Conservation (phyloP, 2,113 vertebrate genomes). For the Halcyon senegalensis region DNA sequence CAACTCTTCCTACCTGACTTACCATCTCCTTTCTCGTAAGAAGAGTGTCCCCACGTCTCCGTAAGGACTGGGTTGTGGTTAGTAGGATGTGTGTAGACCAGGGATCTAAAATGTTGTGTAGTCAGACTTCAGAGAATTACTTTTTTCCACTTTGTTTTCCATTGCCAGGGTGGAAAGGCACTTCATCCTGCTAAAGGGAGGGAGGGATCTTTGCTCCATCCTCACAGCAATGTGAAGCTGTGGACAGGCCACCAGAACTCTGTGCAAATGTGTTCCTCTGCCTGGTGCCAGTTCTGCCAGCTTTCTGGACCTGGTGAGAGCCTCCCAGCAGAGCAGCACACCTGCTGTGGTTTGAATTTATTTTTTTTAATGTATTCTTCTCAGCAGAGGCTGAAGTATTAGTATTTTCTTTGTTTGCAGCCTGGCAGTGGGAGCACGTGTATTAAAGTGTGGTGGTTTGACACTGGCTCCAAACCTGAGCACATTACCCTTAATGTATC, state of each 20-base stretch:
- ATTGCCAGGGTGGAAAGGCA: not conserved
- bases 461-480: not conserved
- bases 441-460: not conserved
- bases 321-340: not conserved
- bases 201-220: not conserved
- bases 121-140: not conserved
- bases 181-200: not conserved
- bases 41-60: not conserved
- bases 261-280: not conserved
- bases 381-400: not conserved
- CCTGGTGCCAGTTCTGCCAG: not conserved
- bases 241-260: not conserved
- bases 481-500: not conserved
- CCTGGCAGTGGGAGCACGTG: not conserved
- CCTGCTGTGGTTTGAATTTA: not conserved
- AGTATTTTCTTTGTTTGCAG: not conserved
- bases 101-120: not conserved
- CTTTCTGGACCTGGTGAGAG: not conserved
- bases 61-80: not conserved
- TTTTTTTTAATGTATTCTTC: not conserved
- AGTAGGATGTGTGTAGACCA: not conserved
- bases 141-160: not conserved
- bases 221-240: not conserved
- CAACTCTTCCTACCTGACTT: not conserved
- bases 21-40: not conserved